phyloP scores from a whole-genome alignment of 1,140 invertebrate species.

The Ylistrum balloti region DNA sequence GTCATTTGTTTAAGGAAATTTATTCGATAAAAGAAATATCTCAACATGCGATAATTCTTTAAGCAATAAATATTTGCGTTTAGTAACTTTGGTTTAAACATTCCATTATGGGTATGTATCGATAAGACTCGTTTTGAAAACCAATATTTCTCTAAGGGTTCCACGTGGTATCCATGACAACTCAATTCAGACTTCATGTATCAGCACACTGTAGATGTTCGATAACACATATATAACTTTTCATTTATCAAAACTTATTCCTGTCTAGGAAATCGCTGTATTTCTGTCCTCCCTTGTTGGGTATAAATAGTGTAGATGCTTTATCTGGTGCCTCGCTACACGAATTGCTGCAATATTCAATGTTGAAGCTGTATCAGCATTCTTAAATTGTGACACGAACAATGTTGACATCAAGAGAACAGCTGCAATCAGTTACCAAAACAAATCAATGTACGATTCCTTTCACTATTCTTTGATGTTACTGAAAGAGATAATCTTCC shows the following conservation, averaged over 20 bases:
- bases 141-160: not conserved
- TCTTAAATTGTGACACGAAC: not conserved
- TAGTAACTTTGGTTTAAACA: not conserved
- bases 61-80: slow-evolving; percentile 15
- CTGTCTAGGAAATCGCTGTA: not conserved
- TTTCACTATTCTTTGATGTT: not conserved
- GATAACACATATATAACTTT: not conserved
- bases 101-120: not conserved
- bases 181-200: not conserved
- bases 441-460: not conserved
- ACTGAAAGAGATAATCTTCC: not conserved
- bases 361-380: not conserved
- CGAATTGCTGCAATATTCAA: not conserved
- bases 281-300: not conserved
- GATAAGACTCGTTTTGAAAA: not conserved
- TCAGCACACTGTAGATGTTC: not conserved
- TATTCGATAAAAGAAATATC: not conserved
- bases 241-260: slow-evolving; percentile 29
- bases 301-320: not conserved
- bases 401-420: not conserved
- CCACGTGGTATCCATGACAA: not conserved
- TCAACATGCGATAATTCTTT: not conserved
- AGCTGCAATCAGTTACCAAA: not conserved
- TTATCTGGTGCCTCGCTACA: not conserved
- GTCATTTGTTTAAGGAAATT: not conserved